Conservation (phyloP, 2,888 invertebrate genomes). For the Apotomis capreana region DNA sequence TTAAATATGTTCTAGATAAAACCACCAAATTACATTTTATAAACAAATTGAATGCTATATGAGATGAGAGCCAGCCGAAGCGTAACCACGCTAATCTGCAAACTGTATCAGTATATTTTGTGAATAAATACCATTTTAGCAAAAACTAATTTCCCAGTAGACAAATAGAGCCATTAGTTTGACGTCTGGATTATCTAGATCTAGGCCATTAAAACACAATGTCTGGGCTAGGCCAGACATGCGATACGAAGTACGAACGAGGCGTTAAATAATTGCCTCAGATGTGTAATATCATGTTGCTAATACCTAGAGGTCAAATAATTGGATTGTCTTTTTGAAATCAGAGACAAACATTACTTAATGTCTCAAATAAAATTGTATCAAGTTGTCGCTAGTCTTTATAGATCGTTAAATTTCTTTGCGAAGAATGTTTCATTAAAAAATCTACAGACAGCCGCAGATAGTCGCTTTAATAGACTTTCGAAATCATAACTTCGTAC, state of each 20-base stretch:
- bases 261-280: conserved; percentile 10
- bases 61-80: background rate
- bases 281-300: background rate
- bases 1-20: background rate
- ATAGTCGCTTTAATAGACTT: too few relatives aligned
- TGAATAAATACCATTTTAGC: conserved; percentile 24
- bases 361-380: too few relatives aligned
- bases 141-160: conserved; percentile 30
- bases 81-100: conserved; percentile 6
- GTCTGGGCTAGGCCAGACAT: conserved; percentile 33
- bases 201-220: conserved; percentile 28
- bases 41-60: background rate
- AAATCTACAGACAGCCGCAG: too few relatives aligned
- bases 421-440: too few relatives aligned
- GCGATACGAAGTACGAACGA: conserved; percentile 22
- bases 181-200: conserved; percentile 32
- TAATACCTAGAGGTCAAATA: background rate
- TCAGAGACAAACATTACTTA: background rate
- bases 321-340: background rate
- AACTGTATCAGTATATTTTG: background rate
- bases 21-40: background rate
- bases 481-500: too few relatives aligned
- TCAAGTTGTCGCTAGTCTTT: too few relatives aligned
- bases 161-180: conserved; percentile 29
- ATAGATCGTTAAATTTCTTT: too few relatives aligned